phyloP scores from a whole-genome alignment of 1,140 invertebrate genomes.

The Drosophila subobscura region DNA sequence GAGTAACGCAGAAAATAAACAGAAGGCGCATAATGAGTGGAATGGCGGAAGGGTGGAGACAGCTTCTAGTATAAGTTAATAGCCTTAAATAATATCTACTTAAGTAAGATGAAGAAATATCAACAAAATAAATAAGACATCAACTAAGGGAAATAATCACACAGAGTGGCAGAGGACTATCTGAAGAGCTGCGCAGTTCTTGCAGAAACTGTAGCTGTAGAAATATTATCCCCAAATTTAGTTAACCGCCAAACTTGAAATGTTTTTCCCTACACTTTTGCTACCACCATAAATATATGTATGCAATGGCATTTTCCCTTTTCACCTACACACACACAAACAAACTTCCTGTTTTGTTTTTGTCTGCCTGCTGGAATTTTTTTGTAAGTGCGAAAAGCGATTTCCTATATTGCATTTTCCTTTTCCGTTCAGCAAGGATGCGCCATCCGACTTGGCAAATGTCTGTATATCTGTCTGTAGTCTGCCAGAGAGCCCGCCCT shows the following conservation, averaged over 20 bases:
- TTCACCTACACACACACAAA: slow-evolving; percentile 37
- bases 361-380: slow-evolving; percentile 27
- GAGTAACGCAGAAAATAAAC: not conserved
- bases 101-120: too few relatives aligned
- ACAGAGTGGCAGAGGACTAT: too few relatives aligned
- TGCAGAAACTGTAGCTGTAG: not conserved
- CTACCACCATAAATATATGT: slow-evolving; percentile 30
- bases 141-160: too few relatives aligned
- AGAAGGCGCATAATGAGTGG: too few relatives aligned
- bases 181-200: too few relatives aligned
- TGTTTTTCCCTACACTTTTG: slow-evolving; percentile 39
- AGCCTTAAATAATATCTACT: too few relatives aligned
- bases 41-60: not conserved
- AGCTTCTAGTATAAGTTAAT: too few relatives aligned
- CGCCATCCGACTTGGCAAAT: slow-evolving; percentile 61
- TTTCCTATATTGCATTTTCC: slow-evolving; percentile 83
- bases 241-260: slow-evolving; percentile 36
- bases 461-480: not conserved
- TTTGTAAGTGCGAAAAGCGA: slow-evolving; percentile 78
- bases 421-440: slow-evolving; percentile 74
- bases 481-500: slow-evolving; percentile 3
- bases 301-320: slow-evolving; percentile 23
- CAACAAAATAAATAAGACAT: too few relatives aligned
- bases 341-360: slow-evolving; percentile 78
- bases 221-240: slow-evolving; percentile 26